Percentiles rank a stretch among this genome's conserved stretches.
phyloP scores from a whole-genome alignment of 1,140 invertebrate species.

The Penaeus chinensis region DNA sequence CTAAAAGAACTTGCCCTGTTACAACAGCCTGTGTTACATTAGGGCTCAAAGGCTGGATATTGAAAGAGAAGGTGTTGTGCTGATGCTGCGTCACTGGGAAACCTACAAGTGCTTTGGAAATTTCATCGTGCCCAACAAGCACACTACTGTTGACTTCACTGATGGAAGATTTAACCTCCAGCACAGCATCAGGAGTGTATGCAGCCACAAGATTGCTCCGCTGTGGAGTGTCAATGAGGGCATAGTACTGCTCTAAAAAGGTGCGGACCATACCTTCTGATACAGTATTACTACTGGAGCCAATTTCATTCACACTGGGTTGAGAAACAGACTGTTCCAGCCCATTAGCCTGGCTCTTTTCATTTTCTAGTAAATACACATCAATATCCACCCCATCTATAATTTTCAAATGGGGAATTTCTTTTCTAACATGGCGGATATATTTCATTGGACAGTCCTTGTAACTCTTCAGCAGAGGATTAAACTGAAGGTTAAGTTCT shows the following conservation, averaged over 20 bases:
- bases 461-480: slow-evolving; percentile 34
- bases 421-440: slow-evolving; percentile 27
- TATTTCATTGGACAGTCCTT: slow-evolving; percentile 49
- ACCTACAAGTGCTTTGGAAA: slow-evolving; percentile 21
- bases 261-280: slow-evolving; percentile 27
- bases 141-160: slow-evolving; percentile 18
- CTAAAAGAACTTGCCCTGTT: slow-evolving; percentile 34
- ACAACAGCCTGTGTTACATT: slow-evolving; percentile 24
- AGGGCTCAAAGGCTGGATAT: slow-evolving; percentile 36
- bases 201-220: slow-evolving; percentile 43
- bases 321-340: not conserved
- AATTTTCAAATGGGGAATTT: slow-evolving; percentile 26
- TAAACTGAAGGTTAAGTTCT: slow-evolving; percentile 48
- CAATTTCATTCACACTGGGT: not conserved
- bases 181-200: slow-evolving; percentile 53
- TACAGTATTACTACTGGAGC: slow-evolving; percentile 24
- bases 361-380: slow-evolving; percentile 38
- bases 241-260: slow-evolving; percentile 49
- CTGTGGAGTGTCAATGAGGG: slow-evolving; percentile 44
- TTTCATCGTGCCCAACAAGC: slow-evolving; percentile 44
- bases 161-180: slow-evolving; percentile 41
- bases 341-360: not conserved
- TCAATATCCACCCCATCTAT: slow-evolving; percentile 44
- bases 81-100: slow-evolving; percentile 49
- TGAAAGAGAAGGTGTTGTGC: slow-evolving; percentile 45